These are phyloP conservation scores for Drosophila virilis DNA, from an alignment of 1,140 invertebrate species.

Conservation along the genomic window DNA sequence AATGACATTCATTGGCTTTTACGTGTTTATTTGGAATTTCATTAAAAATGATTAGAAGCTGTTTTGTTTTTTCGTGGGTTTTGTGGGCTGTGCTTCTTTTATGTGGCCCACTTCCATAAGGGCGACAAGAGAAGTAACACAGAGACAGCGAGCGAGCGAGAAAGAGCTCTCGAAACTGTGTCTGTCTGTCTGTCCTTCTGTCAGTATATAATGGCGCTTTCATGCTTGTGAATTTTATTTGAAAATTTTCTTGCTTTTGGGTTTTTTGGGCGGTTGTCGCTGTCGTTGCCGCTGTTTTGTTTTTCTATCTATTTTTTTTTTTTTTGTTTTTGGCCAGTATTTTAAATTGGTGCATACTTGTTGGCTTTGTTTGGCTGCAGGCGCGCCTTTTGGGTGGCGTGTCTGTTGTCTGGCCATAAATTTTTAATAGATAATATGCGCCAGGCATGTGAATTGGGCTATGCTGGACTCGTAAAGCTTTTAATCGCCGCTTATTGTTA, in stretches of 20 bases:
- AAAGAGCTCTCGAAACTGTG: conserved; percentile 22
- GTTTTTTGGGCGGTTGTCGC: conserved; percentile 54
- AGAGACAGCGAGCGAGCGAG: background rate
- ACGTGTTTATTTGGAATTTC: conserved; percentile 82
- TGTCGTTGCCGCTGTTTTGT: conserved; percentile 9
- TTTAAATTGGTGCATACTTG: conserved; percentile 82
- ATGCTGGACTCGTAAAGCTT: conserved; percentile 70
- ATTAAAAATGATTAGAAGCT: conserved; percentile 82
- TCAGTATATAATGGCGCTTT: conserved; percentile 74
- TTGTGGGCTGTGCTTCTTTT: conserved; percentile 58
- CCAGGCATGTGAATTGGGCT: conserved; percentile 70
- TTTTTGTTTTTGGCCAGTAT: conserved; percentile 51
- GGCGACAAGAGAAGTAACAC: background rate
- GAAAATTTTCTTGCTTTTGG: conserved; percentile 78
- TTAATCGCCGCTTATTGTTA: conserved; percentile 81
- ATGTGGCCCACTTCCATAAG: conserved; percentile 15
- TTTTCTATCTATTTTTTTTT: conserved; percentile 24
- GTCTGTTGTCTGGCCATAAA: conserved; percentile 73
- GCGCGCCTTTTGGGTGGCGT: conserved; percentile 58
- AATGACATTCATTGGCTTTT: conserved; percentile 82
- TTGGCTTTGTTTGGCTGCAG: conserved; percentile 72
- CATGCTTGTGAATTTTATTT: conserved; percentile 81
- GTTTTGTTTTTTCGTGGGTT: conserved; percentile 77
- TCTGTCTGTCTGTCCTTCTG: conserved; percentile 15
- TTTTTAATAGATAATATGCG: conserved; percentile 82